Evolutionary conservation across 2,797 vertebrate species (phyloP).

Genomic region (Synanceia verrucosa): DNA sequence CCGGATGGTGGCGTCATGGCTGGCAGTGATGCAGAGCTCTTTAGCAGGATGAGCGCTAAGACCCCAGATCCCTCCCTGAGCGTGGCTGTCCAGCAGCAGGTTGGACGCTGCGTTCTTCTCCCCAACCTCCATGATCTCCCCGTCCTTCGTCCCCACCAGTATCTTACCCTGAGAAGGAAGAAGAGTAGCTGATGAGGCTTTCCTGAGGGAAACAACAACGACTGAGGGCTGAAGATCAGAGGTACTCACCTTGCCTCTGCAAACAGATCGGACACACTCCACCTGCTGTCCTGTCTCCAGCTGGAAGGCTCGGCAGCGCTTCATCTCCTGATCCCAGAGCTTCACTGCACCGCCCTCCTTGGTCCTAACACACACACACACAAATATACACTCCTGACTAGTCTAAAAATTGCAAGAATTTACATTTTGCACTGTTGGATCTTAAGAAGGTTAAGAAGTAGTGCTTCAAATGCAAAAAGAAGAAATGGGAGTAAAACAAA

Average conservation of each 20-base stretch:
- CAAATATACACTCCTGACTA: conserved; percentile 1
- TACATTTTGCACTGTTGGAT: too few relatives aligned
- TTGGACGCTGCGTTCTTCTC: conserved; percentile 97
- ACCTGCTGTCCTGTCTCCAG: conserved; percentile 91
- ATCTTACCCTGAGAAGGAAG: conserved; percentile 88
- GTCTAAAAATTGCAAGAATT: too few relatives aligned
- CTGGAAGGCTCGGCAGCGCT: conserved; percentile 93
- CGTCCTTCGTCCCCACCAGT: conserved; percentile 94
- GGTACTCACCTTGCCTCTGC: conserved; percentile 88
- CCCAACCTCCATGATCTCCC: conserved; percentile 96
- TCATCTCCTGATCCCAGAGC: conserved; percentile 98
- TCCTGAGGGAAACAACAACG: accelerated
- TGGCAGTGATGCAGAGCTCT: conserved; percentile 91
- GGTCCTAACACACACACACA: conserved; percentile 78
- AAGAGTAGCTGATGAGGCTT: not conserved
- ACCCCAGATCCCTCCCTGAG: conserved; percentile 94
- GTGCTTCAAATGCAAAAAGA: too few relatives aligned
- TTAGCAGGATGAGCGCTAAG: conserved; percentile 90
- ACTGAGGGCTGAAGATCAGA: not conserved
- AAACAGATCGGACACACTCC: conserved; percentile 93
- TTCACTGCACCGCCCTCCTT: conserved; percentile 96
- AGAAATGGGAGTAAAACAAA: too few relatives aligned
- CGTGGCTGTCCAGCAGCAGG: conserved; percentile 92
- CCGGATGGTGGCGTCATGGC: conserved; percentile 90
- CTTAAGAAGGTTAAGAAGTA: too few relatives aligned